phyloP scores from a whole-genome alignment of 2,797 vertebrate genomes.

The Meriones psammophilus region DNA sequence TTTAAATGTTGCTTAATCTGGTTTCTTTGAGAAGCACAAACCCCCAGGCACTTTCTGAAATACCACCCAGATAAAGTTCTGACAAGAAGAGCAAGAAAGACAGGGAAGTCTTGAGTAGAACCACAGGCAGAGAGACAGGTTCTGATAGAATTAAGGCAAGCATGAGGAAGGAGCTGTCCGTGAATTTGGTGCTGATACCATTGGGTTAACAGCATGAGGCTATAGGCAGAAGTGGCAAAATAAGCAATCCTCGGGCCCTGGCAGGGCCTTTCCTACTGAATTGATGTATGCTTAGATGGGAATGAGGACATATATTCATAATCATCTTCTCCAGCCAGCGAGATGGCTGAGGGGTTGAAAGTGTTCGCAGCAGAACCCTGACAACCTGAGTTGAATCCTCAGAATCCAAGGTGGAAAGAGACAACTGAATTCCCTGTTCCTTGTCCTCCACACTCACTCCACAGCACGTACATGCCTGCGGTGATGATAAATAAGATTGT shows the following conservation, averaged over 20 bases:
- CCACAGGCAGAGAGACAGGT: conserved; percentile 33
- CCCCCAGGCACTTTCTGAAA: background rate
- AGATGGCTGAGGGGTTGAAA: background rate
- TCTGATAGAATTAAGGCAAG: background rate
- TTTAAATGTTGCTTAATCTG: background rate
- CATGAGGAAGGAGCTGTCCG: conserved; percentile 76
- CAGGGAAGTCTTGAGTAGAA: conserved; percentile 13
- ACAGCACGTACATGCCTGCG: background rate
- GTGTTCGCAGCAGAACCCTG: background rate
- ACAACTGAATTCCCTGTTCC: background rate
- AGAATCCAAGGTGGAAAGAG: background rate
- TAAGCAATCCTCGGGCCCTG: background rate
- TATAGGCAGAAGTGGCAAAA: background rate
- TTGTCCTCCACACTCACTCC: background rate
- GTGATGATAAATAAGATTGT: background rate
- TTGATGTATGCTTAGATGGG: background rate
- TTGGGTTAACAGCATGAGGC: background rate
- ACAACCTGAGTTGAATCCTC: background rate
- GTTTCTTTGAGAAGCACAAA: conserved; percentile 8
- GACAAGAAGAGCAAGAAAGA: background rate
- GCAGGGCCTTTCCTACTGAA: background rate
- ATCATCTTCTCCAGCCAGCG: background rate
- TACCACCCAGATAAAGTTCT: background rate
- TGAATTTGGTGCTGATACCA: conserved; percentile 53
- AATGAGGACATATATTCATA: background rate